These are phyloP conservation scores for Drosophila mettleri DNA, from an alignment of 2,888 invertebrate species.

Conservation along the genomic window DNA sequence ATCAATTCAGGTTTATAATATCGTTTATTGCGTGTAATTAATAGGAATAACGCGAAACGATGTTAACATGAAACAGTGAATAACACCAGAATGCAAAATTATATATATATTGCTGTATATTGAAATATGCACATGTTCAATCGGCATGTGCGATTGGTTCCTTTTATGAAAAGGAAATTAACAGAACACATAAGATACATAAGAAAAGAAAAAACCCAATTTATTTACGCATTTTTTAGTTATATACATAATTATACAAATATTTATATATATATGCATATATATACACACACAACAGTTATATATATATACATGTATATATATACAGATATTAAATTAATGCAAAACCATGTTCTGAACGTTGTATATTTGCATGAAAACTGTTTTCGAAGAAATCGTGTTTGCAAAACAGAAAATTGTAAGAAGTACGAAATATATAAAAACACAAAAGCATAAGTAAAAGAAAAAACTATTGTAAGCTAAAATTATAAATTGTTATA, in stretches of 20 bases:
- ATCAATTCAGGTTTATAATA: slow-evolving; percentile 76
- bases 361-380: slow-evolving; percentile 70
- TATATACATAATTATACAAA: slow-evolving; percentile 63
- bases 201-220: slow-evolving; percentile 56
- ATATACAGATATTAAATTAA: slow-evolving; percentile 70
- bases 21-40: slow-evolving; percentile 57
- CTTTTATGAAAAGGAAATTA: slow-evolving; percentile 74
- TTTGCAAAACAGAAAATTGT: slow-evolving; percentile 66
- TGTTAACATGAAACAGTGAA: slow-evolving; percentile 35
- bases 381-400: slow-evolving; percentile 64
- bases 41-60: slow-evolving; percentile 36
- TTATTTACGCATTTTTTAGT: slow-evolving; percentile 80
- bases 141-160: slow-evolving; percentile 64
- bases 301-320: slow-evolving; percentile 41
- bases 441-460: slow-evolving; percentile 42
- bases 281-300: slow-evolving; percentile 18
- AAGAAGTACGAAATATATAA: slow-evolving; percentile 60
- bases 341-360: slow-evolving; percentile 69
- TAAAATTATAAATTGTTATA: slow-evolving; percentile 82
- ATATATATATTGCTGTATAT: slow-evolving; percentile 52
- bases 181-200: slow-evolving; percentile 48
- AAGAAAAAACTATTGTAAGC: slow-evolving; percentile 66
- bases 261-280: slow-evolving; percentile 29
- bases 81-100: slow-evolving; percentile 49
- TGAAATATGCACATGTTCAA: slow-evolving; percentile 42